These are phyloP conservation scores for Percopsis transmontana DNA, from an alignment of 2,113 vertebrate species.

Conservation along the genomic window DNA sequence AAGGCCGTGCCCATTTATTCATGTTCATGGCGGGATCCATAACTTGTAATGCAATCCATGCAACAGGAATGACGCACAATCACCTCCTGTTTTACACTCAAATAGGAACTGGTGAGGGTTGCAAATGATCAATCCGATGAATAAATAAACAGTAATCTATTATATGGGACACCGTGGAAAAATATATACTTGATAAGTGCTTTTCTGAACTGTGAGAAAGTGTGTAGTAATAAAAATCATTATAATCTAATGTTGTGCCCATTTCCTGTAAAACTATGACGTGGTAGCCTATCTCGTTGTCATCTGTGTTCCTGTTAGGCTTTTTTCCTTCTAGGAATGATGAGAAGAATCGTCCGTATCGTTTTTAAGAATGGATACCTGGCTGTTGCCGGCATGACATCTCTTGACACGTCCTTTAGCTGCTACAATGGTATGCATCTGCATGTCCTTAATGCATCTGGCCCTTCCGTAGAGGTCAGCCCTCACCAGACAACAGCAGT, in stretches of 20 bases:
- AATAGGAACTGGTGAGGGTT: conserved; percentile 27
- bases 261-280: too few relatives aligned
- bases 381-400: conserved; percentile 33
- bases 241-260: too few relatives aligned
- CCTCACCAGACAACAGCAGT: neutral
- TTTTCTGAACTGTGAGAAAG: neutral
- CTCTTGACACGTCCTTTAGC: conserved; percentile 47
- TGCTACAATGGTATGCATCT: conserved; percentile 12
- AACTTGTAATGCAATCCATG: conserved; percentile 61
- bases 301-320: neutral
- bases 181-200: neutral
- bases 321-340: neutral
- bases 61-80: conserved; percentile 47
- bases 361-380: conserved; percentile 30
- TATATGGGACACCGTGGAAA: neutral
- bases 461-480: conserved; percentile 21
- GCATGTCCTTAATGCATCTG: conserved; percentile 20
- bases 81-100: conserved; percentile 44
- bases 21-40: conserved; percentile 48
- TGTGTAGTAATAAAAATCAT: neutral
- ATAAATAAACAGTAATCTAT: conserved; percentile 44
- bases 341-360: conserved; percentile 24
- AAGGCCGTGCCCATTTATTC: conserved; percentile 59
- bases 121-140: conserved; percentile 38
- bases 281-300: neutral